A percentile compares a stretch with the other conserved stretches of the same genome.
These are phyloP conservation scores for Cyanoliseus patagonus DNA, from an alignment of 2,113 vertebrate genomes.

Conservation along the genomic window DNA sequence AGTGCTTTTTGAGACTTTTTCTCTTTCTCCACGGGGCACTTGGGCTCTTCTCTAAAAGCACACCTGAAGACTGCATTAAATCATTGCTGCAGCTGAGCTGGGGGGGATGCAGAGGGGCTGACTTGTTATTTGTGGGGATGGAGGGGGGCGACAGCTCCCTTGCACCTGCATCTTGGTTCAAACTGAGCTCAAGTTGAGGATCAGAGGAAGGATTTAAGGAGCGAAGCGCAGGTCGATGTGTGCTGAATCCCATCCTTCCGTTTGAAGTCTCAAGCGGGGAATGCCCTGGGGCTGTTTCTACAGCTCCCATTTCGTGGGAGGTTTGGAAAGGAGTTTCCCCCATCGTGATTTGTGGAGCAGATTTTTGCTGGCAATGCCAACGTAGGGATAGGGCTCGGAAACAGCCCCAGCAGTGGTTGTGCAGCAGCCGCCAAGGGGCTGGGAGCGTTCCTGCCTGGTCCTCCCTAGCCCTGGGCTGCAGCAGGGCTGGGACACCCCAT, in stretches of 20 bases:
- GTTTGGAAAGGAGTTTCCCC: not conserved
- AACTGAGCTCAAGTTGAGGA: not conserved
- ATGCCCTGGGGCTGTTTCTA: not conserved
- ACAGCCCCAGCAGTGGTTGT: not conserved
- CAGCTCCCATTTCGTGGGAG: fast-evolving
- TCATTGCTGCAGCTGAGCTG: not conserved
- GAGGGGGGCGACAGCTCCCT: not conserved
- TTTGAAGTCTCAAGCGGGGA: not conserved
- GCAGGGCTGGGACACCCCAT: not conserved
- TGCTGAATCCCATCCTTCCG: fast-evolving
- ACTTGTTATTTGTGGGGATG: not conserved
- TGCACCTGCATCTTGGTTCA: not conserved
- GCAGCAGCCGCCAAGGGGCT: not conserved
- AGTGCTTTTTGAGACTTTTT: not conserved
- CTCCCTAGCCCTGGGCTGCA: not conserved
- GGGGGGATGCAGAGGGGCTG: not conserved
- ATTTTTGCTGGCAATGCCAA: not conserved
- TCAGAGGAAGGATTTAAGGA: not conserved
- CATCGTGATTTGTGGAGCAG: fast-evolving
- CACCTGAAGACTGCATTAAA: not conserved
- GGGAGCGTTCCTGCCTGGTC: not conserved
- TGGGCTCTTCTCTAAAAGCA: not conserved
- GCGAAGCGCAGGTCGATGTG: fast-evolving
- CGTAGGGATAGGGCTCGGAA: not conserved
- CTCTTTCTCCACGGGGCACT: not conserved